phyloP scores from a whole-genome alignment of 1,140 invertebrate species.

The Stegodyphus mimosarum region DNA sequence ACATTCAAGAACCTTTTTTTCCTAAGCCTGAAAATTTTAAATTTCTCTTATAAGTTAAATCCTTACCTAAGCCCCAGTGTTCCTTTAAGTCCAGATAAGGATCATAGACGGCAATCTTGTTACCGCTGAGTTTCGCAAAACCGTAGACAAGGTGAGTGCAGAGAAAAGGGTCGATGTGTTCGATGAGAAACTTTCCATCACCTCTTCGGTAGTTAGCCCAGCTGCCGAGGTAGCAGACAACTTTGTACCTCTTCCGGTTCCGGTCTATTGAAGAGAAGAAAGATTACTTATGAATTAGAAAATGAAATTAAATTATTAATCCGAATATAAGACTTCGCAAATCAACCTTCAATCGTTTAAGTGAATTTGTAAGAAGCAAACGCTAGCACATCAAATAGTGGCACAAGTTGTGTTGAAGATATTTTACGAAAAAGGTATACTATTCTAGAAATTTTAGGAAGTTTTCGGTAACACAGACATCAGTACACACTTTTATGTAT shows the following conservation, averaged over 20 bases:
- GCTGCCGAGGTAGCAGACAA: constrained; percentile 78
- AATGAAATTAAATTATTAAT: neutral
- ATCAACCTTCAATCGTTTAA: neutral
- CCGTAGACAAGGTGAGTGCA: constrained; percentile 91
- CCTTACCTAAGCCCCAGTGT: constrained; percentile 67
- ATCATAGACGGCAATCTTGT: constrained; percentile 76
- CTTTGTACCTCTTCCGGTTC: constrained; percentile 32
- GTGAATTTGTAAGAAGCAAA: neutral
- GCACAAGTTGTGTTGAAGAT: neutral
- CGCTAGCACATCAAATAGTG: neutral
- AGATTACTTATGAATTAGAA: neutral
- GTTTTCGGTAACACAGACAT: neutral
- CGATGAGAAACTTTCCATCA: constrained; percentile 75
- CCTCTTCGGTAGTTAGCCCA: constrained; percentile 78
- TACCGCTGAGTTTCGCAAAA: constrained; percentile 78
- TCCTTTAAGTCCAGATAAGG: constrained; percentile 79
- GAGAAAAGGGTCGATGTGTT: constrained; percentile 79
- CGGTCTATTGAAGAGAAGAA: neutral
- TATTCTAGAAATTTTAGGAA: neutral
- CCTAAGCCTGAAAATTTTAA: too few species aligned
- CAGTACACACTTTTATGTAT: too few species aligned
- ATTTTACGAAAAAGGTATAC: neutral
- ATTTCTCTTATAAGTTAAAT: neutral
- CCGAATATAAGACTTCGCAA: neutral
- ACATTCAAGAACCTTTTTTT: too few species aligned